phyloP scores from a whole-genome alignment of 2,797 vertebrate species.

The Mormyrus hasselquistii region DNA sequence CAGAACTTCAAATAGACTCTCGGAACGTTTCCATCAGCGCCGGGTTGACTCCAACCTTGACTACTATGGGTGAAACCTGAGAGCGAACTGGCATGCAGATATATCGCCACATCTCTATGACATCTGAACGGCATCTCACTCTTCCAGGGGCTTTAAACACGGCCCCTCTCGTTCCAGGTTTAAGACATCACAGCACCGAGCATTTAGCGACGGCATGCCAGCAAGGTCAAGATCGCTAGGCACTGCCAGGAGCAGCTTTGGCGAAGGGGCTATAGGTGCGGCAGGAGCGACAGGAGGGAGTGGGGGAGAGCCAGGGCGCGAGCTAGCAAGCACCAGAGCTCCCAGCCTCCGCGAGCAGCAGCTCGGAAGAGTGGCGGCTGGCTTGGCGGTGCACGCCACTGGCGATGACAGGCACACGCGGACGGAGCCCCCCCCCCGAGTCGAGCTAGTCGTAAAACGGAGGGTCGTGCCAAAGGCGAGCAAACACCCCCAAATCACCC shows the following conservation, averaged over 20 bases:
- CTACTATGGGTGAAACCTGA: neutral
- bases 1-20: conserved; percentile 1
- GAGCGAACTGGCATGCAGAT: neutral
- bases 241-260: too few relatives aligned
- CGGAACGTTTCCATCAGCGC: neutral
- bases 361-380: neutral
- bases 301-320: neutral
- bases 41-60: neutral
- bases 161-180: neutral
- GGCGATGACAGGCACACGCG: neutral
- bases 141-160: neutral
- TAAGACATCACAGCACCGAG: neutral
- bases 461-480: neutral
- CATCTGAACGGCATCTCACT: neutral
- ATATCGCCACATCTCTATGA: neutral
- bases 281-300: neutral
- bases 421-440: neutral
- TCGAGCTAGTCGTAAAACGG: neutral
- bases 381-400: neutral
- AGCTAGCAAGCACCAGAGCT: neutral
- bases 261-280: neutral
- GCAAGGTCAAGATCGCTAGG: neutral
- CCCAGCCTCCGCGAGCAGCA: neutral
- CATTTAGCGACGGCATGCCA: neutral
- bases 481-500: neutral